phyloP scores from a whole-genome alignment of 2,113 vertebrate species.

The Halichoeres trimaculatus region DNA sequence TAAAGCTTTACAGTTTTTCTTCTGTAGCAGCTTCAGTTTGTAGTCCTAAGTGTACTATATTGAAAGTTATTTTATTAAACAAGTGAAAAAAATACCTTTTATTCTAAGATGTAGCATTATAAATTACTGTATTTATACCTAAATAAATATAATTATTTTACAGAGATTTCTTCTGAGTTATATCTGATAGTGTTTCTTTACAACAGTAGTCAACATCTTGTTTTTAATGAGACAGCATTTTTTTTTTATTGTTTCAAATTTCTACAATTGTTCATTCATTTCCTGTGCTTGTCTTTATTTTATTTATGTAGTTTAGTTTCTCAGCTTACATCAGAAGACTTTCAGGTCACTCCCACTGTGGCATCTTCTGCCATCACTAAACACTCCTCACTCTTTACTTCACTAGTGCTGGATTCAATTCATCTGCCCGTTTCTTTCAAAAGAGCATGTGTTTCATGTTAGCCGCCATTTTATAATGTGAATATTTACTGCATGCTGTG shows the following conservation, averaged over 20 bases:
- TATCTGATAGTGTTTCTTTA: background rate
- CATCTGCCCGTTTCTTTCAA: conserved; percentile 30
- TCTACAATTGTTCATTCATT: background rate
- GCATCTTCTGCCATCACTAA: conserved; percentile 39
- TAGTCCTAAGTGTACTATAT: background rate
- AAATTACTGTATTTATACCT: conserved; percentile 32
- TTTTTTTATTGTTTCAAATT: background rate
- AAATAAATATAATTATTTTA: conserved; percentile 2
- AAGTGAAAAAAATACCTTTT: background rate
- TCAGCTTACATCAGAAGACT: conserved; percentile 28
- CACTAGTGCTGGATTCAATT: conserved; percentile 44
- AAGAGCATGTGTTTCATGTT: conserved; percentile 73
- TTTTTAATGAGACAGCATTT: background rate
- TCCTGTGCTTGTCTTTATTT: conserved; percentile 15
- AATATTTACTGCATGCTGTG: conserved; percentile 66
- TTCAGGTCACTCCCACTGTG: conserved; percentile 31
- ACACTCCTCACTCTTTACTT: background rate
- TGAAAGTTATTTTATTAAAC: background rate
- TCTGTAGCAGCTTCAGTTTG: conserved; percentile 4
- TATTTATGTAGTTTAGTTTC: conserved; percentile 62
- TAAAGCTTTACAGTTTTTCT: background rate
- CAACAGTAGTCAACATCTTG: background rate
- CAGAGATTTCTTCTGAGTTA: conserved; percentile 1
- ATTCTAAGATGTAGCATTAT: conserved; percentile 28
- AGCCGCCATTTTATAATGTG: conserved; percentile 62